These are phyloP conservation scores for Crotalus helleri DNA, from an alignment of 2,113 vertebrate genomes.

Conservation along the genomic window DNA sequence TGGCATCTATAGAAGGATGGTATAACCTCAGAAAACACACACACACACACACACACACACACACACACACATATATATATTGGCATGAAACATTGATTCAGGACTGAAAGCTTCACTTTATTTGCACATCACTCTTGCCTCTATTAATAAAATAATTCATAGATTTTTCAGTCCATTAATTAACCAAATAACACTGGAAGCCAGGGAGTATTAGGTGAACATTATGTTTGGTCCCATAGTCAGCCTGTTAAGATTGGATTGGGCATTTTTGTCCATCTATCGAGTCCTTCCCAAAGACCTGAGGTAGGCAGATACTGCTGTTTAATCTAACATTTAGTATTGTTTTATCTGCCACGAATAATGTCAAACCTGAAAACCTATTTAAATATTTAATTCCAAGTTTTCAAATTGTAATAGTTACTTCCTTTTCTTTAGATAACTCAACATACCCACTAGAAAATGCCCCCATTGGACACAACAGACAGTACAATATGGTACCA, in stretches of 20 bases:
- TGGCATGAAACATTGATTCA: not conserved
- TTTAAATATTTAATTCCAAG: not conserved
- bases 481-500: conserved; percentile 93
- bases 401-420: conserved; percentile 9
- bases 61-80: too few species aligned
- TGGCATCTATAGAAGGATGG: not conserved
- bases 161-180: not conserved
- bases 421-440: conserved; percentile 71
- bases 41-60: too few species aligned
- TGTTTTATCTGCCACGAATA: not conserved
- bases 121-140: not conserved
- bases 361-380: not conserved
- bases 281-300: not conserved
- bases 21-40: too few species aligned
- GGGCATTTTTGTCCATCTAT: not conserved
- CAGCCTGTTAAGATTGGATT: not conserved
- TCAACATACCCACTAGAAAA: conserved; percentile 86
- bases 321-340: not conserved
- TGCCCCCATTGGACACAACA: conserved; percentile 95
- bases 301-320: not conserved
- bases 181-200: not conserved
- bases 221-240: not conserved
- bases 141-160: not conserved
- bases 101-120: not conserved
- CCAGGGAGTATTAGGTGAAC: not conserved